Percentiles rank a stretch among this genome's conserved stretches.
Conservation (phyloP, 2,888 invertebrate species). For the Rhogogaster chlorosoma region DNA sequence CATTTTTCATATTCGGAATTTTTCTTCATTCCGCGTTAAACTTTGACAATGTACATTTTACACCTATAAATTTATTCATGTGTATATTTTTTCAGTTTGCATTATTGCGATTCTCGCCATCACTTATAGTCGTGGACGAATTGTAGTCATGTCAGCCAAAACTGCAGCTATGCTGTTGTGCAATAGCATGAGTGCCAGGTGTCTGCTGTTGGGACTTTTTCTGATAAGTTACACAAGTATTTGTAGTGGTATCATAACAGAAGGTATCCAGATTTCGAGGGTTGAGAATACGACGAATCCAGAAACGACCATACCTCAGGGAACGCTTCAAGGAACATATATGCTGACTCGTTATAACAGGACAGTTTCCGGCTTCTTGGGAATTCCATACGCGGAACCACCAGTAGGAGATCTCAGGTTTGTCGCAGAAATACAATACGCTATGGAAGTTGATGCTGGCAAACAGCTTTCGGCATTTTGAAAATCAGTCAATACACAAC, state of each 20-base stretch:
- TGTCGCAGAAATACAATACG: background rate
- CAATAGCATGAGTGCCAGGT: background rate
- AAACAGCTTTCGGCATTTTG: background rate
- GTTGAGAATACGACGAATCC: background rate
- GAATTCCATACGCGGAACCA: constrained; percentile 26
- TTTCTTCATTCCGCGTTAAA: background rate
- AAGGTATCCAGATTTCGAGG: background rate
- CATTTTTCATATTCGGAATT: too few relatives aligned
- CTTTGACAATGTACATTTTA: background rate
- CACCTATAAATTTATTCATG: background rate
- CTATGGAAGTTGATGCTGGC: background rate
- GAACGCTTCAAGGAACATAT: background rate
- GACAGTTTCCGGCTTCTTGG: background rate
- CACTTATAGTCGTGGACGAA: background rate
- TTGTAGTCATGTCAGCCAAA: background rate
- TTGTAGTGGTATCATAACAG: background rate
- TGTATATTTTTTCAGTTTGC: background rate
- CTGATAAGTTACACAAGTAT: background rate
- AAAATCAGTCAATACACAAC: background rate
- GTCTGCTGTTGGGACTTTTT: background rate
- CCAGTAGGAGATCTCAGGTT: constrained; percentile 38
- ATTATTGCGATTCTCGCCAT: background rate
- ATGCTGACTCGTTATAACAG: background rate
- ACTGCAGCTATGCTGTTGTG: background rate
- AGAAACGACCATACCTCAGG: constrained; percentile 12